Evolutionary conservation across 2,113 vertebrate genomes (phyloP).

Genomic region (Vulpes ferrilata): DNA sequence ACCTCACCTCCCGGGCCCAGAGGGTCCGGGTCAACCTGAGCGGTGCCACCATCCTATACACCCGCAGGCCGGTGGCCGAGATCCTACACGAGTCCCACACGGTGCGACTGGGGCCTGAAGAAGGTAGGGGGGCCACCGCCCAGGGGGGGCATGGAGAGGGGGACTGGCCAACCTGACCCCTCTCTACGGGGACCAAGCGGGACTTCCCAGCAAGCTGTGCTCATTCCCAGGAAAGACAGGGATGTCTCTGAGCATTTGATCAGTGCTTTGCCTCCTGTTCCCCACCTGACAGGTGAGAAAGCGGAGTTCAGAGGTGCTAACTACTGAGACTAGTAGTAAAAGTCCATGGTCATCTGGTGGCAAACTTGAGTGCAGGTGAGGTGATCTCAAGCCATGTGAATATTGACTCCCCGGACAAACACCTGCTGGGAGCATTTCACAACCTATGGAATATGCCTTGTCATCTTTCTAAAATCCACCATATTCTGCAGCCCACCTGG

Average conservation of each 20-base stretch:
- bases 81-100: conserved; percentile 85
- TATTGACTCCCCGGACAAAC: background rate
- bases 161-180: background rate
- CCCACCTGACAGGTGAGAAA: background rate
- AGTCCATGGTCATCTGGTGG: background rate
- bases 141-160: background rate
- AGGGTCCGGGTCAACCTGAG: conserved; percentile 87
- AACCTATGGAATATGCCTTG: too few species aligned
- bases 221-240: background rate
- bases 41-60: conserved; percentile 87
- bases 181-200: rapidly evolving
- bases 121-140: conserved; percentile 82
- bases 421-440: background rate
- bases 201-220: too few species aligned
- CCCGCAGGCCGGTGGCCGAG: conserved; percentile 85
- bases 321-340: background rate
- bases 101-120: conserved; percentile 81
- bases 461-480: background rate
- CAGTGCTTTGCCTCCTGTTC: background rate
- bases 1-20: conserved; percentile 81
- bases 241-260: background rate
- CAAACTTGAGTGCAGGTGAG: background rate
- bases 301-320: background rate
- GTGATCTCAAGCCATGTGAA: background rate
- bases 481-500: background rate